These are phyloP conservation scores for Eumaeus atala DNA, from an alignment of 1,140 invertebrate species.

Conservation along the genomic window DNA sequence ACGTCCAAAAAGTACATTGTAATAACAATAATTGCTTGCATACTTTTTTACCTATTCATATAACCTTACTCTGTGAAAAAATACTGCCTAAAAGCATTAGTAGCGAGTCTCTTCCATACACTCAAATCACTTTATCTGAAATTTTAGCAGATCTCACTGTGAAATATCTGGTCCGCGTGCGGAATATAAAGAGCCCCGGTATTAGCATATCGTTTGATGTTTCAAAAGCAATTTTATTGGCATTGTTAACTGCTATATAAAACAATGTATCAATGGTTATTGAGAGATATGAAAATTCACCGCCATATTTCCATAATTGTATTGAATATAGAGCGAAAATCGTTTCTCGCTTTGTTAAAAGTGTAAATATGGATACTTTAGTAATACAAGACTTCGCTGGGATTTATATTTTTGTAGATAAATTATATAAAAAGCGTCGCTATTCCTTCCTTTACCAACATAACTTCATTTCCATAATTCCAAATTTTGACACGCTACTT, in stretches of 20 bases:
- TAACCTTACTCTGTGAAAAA: not conserved
- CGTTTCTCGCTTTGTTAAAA: too few relatives aligned
- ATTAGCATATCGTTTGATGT: conserved; percentile 67
- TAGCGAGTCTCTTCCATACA: conserved; percentile 32
- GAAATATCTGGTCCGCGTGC: conserved; percentile 55
- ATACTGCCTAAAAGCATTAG: too few relatives aligned
- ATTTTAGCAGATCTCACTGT: conserved; percentile 58
- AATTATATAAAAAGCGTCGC: too few relatives aligned
- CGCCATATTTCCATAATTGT: not conserved
- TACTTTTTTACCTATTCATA: too few relatives aligned
- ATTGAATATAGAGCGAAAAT: conserved; percentile 1
- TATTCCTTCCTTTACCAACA: too few relatives aligned
- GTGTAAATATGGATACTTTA: too few relatives aligned
- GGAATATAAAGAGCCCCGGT: conserved; percentile 56
- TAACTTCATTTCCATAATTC: too few relatives aligned
- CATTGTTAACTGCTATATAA: conserved; percentile 56
- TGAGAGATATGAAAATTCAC: conserved; percentile 10
- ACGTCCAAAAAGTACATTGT: too few relatives aligned
- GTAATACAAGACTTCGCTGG: too few relatives aligned
- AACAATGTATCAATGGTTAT: conserved; percentile 41
- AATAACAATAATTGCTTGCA: too few relatives aligned
- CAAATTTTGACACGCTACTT: too few relatives aligned
- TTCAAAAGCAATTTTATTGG: conserved; percentile 64
- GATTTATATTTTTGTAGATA: too few relatives aligned
- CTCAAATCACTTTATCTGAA: conserved; percentile 46